These are phyloP conservation scores for Hipposideros armiger DNA, from an alignment of 2,113 vertebrate genomes.

Conservation along the genomic window DNA sequence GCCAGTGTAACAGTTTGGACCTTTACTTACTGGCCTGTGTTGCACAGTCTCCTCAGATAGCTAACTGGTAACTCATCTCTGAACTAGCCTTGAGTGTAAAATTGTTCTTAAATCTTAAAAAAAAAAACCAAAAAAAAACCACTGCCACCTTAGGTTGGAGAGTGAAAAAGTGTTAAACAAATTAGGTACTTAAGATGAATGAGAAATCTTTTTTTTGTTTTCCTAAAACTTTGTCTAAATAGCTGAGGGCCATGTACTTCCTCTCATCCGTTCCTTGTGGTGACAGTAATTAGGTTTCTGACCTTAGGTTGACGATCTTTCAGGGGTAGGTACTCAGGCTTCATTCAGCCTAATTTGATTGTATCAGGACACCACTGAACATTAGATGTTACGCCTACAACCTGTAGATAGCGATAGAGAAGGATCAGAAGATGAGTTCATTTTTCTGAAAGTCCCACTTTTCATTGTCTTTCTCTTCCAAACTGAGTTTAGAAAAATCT, in stretches of 20 bases:
- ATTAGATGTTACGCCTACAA: slow-evolving; percentile 27
- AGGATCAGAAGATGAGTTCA: slow-evolving; percentile 48
- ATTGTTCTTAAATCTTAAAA: background rate
- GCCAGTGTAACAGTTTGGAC: background rate
- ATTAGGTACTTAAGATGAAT: background rate
- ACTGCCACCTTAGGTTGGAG: background rate
- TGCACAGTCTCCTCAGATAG: background rate
- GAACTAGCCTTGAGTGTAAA: background rate
- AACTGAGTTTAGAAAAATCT: background rate
- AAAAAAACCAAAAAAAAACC: background rate
- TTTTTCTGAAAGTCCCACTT: background rate
- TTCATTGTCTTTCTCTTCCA: slow-evolving; percentile 54
- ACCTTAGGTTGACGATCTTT: slow-evolving; percentile 56
- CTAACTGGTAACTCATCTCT: background rate
- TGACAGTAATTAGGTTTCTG: slow-evolving; percentile 61
- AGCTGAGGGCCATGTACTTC: background rate
- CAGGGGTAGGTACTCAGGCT: background rate
- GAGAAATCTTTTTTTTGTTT: background rate
- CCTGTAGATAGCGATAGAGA: slow-evolving; percentile 22
- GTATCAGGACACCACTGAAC: slow-evolving; percentile 18
- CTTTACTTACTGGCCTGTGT: background rate
- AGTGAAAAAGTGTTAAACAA: background rate
- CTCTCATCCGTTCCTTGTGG: background rate
- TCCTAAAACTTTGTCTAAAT: slow-evolving; percentile 19
- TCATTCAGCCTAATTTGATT: slow-evolving; percentile 59